phyloP scores from a whole-genome alignment of 2,797 vertebrate species.

The Peromyscus eremicus region DNA sequence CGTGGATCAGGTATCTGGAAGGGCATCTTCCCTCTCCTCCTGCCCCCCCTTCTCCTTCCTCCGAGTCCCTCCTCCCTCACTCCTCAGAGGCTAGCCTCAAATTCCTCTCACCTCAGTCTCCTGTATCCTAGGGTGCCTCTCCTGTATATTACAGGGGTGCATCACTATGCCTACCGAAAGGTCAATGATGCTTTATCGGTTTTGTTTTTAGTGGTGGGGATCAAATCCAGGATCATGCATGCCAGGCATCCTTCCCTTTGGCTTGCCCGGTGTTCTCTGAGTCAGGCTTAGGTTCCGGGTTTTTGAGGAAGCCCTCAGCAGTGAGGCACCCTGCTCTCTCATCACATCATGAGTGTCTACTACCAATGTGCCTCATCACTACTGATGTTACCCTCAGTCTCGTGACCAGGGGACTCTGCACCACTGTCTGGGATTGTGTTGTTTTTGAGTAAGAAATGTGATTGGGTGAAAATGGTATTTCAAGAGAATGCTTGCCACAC shows the following conservation, averaged over 20 bases:
- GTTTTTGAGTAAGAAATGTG: background rate
- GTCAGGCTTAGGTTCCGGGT: background rate
- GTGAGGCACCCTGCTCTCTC: fast-evolving
- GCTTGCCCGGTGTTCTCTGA: background rate
- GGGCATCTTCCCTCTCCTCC: background rate
- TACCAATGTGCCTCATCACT: background rate
- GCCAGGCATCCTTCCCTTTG: background rate
- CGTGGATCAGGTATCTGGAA: background rate
- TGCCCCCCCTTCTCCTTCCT: background rate
- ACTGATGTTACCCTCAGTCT: no score
- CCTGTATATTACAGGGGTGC: background rate
- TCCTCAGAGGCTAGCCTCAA: background rate
- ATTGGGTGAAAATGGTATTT: background rate
- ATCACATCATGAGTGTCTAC: fast-evolving
- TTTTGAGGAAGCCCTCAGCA: background rate
- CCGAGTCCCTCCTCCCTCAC: background rate
- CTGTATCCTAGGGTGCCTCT: background rate
- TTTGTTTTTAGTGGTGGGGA: background rate
- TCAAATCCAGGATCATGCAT: background rate
- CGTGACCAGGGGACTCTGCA: background rate
- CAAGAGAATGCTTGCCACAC: background rate
- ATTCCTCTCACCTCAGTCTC: background rate
- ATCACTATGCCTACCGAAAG: background rate
- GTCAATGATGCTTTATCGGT: background rate
- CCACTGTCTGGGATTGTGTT: background rate